Evolutionary conservation across 1,140 invertebrate species (phyloP).

Genomic region (Meteorus sp.): DNA sequence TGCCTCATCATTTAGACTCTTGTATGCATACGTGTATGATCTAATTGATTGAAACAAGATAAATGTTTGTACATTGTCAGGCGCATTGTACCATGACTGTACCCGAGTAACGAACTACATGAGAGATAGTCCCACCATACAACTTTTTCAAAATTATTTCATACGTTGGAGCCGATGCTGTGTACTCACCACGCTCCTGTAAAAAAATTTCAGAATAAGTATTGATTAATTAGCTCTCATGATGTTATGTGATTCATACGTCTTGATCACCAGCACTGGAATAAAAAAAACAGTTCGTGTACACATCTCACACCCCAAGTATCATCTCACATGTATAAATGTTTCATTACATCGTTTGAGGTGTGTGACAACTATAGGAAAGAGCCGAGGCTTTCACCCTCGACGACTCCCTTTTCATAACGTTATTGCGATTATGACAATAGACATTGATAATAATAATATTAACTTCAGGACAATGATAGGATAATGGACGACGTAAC

Average conservation of each 20-base stretch:
- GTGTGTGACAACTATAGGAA: conserved; percentile 26
- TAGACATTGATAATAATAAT: conserved; percentile 27
- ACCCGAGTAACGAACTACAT: no score
- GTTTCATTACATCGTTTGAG: conserved; percentile 33
- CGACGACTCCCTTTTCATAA: conserved; percentile 15
- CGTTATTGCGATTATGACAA: conserved; percentile 20
- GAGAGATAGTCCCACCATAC: no score
- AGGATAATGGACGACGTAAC: conserved; percentile 33
- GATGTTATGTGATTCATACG: not conserved
- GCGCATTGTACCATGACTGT: no score
- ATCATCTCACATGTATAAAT: conserved; percentile 34
- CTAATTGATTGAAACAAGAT: no score
- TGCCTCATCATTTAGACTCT: no score
- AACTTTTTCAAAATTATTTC: no score
- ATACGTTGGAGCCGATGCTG: no score
- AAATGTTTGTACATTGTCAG: no score
- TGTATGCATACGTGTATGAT: no score
- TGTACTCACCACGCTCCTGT: no score
- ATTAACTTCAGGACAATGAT: conserved; percentile 29
- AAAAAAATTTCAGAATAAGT: no score
- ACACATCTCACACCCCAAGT: conserved; percentile 28
- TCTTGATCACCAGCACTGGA: not conserved
- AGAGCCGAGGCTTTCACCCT: not conserved
- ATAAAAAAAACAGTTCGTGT: not conserved
- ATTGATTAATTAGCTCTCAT: no score